Evolutionary conservation across 2,113 vertebrate genomes (phyloP).

Genomic region (Dermatemys mawii): DNA sequence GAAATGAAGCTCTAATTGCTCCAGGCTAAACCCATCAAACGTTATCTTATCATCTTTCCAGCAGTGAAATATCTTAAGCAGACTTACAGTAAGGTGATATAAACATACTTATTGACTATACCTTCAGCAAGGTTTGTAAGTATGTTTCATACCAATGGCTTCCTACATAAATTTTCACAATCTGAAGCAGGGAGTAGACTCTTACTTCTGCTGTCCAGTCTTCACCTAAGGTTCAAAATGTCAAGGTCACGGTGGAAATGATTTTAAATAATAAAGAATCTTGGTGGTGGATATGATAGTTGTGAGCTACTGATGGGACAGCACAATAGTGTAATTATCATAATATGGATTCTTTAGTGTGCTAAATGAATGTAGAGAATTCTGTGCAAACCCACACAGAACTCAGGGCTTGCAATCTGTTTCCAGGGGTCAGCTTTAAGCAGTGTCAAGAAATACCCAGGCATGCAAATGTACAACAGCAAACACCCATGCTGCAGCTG

Average conservation of each 20-base stretch:
- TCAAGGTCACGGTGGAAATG: neutral
- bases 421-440: rapidly evolving
- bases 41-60: neutral
- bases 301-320: neutral
- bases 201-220: constrained; percentile 69
- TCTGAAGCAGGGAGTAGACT: constrained; percentile 68
- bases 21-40: neutral
- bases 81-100: neutral
- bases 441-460: neutral
- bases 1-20: neutral
- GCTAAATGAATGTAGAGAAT: neutral
- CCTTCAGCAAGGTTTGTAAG: constrained; percentile 77
- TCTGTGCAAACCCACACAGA: neutral
- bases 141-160: constrained; percentile 80
- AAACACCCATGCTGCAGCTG: neutral
- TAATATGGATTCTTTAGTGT: neutral
- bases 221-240: constrained; percentile 31
- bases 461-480: neutral
- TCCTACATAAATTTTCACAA: constrained; percentile 79
- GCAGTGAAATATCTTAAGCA: neutral
- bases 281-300: neutral
- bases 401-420: rapidly evolving
- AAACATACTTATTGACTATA: constrained; percentile 19
- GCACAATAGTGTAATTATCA: neutral
- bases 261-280: neutral